Conservation (phyloP, 2,888 invertebrate genomes). For the Pachycephus smyrnensis region DNA sequence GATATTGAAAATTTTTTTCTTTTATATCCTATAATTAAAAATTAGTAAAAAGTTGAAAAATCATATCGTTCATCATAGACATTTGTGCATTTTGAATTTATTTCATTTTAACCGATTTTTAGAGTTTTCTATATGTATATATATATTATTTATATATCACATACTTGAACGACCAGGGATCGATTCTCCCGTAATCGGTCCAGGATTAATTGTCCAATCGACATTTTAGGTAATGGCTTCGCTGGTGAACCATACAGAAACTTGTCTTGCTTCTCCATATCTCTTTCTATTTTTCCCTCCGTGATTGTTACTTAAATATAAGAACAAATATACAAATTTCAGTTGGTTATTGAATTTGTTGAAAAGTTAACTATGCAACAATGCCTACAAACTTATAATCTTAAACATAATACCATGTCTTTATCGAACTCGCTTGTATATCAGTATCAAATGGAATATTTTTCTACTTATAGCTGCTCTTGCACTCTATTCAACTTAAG, state of each 20-base stretch:
- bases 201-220: conserved; percentile 30
- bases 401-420: no score
- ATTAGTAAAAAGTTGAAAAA: neutral
- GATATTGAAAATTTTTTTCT: neutral
- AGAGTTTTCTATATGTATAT: neutral
- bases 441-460: no score
- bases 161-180: conserved; percentile 26
- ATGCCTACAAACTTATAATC: no score
- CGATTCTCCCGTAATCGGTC: conserved; percentile 22
- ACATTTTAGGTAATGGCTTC: conserved; percentile 18
- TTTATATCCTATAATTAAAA: neutral
- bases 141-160: neutral
- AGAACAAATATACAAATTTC: no score
- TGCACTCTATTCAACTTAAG: no score
- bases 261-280: conserved; percentile 1
- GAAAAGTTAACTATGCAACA: no score
- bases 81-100: neutral
- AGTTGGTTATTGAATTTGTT: no score
- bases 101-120: neutral
- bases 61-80: neutral
- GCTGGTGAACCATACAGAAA: conserved; percentile 14
- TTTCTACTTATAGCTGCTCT: no score
- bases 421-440: no score
- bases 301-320: no score
- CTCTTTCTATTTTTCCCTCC: no score